Evolutionary conservation across 2,797 vertebrate species (phyloP).

Genomic region (Podarcis lilfordi): DNA sequence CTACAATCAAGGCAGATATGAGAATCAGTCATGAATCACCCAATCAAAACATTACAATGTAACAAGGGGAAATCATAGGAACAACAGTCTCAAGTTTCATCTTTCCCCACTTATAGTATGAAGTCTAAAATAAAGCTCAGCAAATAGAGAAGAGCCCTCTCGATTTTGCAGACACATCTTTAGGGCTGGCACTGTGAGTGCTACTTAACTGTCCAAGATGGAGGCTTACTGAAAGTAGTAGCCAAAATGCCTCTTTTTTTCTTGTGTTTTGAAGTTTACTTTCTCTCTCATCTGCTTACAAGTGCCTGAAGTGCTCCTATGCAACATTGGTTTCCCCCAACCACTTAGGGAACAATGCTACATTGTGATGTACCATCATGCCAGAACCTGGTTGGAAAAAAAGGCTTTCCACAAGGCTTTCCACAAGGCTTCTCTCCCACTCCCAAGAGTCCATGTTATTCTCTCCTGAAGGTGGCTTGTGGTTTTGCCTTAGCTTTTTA

Average conservation of each 20-base stretch:
- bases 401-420: background rate
- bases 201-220: background rate
- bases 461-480: background rate
- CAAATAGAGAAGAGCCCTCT: background rate
- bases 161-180: background rate
- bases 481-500: background rate
- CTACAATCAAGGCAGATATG: background rate
- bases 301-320: background rate
- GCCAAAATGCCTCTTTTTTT: background rate
- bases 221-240: background rate
- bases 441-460: background rate
- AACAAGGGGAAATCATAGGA: background rate
- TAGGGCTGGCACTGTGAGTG: background rate
- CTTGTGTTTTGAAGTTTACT: background rate
- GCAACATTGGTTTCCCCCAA: background rate
- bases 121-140: no score
- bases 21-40: background rate
- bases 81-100: background rate
- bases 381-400: background rate
- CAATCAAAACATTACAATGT: background rate
- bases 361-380: background rate
- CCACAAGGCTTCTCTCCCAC: background rate
- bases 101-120: background rate
- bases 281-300: background rate
- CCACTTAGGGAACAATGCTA: background rate